Base-by-base conservation (phyloP, 2,797 vertebrate genomes). In the Alcedo atthis region DNA sequence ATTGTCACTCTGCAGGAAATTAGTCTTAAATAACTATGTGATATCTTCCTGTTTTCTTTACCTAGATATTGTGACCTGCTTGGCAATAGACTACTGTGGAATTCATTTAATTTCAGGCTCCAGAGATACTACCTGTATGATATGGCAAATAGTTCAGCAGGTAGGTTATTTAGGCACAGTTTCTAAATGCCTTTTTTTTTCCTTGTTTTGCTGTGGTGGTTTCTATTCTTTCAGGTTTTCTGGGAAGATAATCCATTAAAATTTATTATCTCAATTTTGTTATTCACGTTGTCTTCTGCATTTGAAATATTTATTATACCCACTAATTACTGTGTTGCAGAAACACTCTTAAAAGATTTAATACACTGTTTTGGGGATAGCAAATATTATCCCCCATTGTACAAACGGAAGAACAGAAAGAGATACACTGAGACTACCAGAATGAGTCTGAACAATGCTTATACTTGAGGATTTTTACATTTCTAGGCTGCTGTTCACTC, bases 101-200 rank as follows among this genome's bases (percentile, higher is more conserved):
- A 98, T 99, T 90, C 98, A 99, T 97, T 98, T 99, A 95, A 99
- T 99, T 91, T 99, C 99, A 3, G 99, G 99, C 71, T 99, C 99
- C 91, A 98, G 98, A 96, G 99, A 99, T 97, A 98, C 98, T 37
- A 99, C 99, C 21, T 99, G 99, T 93, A 99, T 99, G 98, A 98
- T 99, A 97, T 99, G 99, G 99, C 99, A 99, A 94, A 98, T 99
- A 89, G 94, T 97, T 78, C 99, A 99, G 84, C 99, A 99, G 98
- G 99, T 99, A 89, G 30, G 96, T 92, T 87, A 45, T 49, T 81
- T 53, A 33, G 17, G 61, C 49, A 35, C 46, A 48, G 5, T 40
- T 92, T 70, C 68, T 75, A 68, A 90, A 69, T 91, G 28, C 26
- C 77, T 54, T 58, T 53, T 73, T 40, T 48, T 9, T 53, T 64